Evolutionary conservation across 2,797 vertebrate genomes (phyloP).

Genomic region (Oreochromis mossambicus): DNA sequence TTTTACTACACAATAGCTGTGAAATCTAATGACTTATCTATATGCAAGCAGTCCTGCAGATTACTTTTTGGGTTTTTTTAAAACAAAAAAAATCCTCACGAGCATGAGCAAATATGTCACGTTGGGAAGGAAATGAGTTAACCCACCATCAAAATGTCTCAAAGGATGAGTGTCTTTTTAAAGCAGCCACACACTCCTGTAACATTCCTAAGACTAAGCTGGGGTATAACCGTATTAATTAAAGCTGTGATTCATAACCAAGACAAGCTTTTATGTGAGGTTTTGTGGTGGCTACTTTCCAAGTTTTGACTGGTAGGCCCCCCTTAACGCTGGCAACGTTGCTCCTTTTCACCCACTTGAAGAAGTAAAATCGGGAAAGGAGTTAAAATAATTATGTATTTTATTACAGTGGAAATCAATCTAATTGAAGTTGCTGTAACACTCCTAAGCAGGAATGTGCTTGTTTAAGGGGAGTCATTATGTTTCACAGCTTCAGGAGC

Average conservation of each 20-base stretch:
- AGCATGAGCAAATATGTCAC: slow-evolving; percentile 28
- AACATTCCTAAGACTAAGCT: slow-evolving; percentile 51
- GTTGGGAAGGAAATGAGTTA: slow-evolving; percentile 46
- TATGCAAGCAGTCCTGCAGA: not conserved
- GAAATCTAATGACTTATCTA: slow-evolving; percentile 12
- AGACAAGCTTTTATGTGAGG: slow-evolving; percentile 22
- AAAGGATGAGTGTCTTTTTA: slow-evolving; percentile 22
- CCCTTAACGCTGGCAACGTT: not conserved
- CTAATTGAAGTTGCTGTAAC: slow-evolving; percentile 22
- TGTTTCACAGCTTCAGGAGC: slow-evolving; percentile 32
- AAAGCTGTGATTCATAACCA: slow-evolving; percentile 60
- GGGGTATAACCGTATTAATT: slow-evolving; percentile 54
- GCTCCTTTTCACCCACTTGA: not conserved
- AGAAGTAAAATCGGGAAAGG: not conserved
- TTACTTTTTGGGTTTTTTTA: not conserved
- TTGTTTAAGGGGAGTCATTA: slow-evolving; percentile 24
- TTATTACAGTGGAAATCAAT: slow-evolving; percentile 23
- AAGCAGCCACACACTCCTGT: slow-evolving; percentile 23
- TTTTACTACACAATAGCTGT: slow-evolving; percentile 7
- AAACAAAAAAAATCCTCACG: not conserved
- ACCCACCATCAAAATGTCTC: slow-evolving; percentile 22
- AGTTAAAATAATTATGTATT: slow-evolving; percentile 18
- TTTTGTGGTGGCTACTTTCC: slow-evolving; percentile 11
- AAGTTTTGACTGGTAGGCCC: not conserved
- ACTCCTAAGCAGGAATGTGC: slow-evolving; percentile 19